Evolutionary conservation across 35 echinoderm and acorn worm genomes (phyloP).

Genomic region (Stichopus chloronotus): DNA sequence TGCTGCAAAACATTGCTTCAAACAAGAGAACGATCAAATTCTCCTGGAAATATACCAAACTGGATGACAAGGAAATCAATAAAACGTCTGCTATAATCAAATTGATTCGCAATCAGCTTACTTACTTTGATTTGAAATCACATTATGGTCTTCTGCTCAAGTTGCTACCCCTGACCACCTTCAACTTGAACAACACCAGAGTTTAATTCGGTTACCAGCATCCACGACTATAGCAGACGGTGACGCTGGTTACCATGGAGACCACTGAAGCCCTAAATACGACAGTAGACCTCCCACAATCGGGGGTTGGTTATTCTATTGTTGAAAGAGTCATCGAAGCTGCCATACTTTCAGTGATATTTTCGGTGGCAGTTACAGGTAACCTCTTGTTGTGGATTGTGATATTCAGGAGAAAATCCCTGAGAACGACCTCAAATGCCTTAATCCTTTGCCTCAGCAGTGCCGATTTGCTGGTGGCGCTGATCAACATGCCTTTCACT

Average conservation of each 20-base stretch:
- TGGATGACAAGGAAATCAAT: too few species aligned
- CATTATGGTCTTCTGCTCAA: too few species aligned
- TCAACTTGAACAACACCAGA: too few species aligned
- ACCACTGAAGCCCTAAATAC: background rate
- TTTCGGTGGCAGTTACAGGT: constrained; percentile 71
- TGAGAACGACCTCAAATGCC: constrained; percentile 85
- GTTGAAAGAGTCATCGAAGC: constrained; percentile 82
- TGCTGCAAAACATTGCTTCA: too few species aligned
- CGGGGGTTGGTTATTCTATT: background rate
- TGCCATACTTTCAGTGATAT: constrained; percentile 65
- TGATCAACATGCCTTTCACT: constrained; percentile 85
- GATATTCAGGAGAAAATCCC: constrained; percentile 63
- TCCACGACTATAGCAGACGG: background rate
- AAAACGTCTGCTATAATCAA: too few species aligned
- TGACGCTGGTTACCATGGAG: background rate
- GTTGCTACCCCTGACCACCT: too few species aligned
- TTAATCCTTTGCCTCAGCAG: constrained; percentile 90
- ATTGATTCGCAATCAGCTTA: too few species aligned
- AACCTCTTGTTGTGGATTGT: constrained; percentile 87
- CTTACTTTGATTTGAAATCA: too few species aligned
- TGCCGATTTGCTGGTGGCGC: constrained; percentile 82
- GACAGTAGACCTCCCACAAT: background rate
- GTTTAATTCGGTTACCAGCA: too few species aligned
- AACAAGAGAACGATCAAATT: too few species aligned
- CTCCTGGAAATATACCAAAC: too few species aligned